Base-by-base conservation (phyloP, 2,888 invertebrate species). In the Drosophila austrosaltans region DNA sequence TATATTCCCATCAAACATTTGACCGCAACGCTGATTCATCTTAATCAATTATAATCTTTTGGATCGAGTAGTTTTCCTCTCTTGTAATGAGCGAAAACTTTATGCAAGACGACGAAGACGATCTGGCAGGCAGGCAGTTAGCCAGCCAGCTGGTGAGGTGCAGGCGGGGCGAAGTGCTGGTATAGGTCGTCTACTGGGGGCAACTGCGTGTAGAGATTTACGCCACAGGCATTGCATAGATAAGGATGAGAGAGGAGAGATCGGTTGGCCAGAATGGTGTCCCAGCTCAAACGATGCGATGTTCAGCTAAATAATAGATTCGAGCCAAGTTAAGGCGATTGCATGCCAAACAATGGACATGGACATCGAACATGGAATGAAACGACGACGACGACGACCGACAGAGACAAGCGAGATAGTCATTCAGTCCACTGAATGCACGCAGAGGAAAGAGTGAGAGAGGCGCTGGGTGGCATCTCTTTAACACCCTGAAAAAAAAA, bases 11-110 rank as follows among this genome's bases (percentile, higher is more conserved):
- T 89, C 90, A 90, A 91, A 90, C 91, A 91, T 91, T 90, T 91
- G 92, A 91, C 91, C 91, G 81, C 90, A 90, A 87, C 91, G 87
- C 91, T 90, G 91, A 92, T 91, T 91, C 91, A 91, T 92, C 92
- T 91, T 92, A 92, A 91, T 91, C 92, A 91, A 92, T 91, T 91
- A 92, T 91, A 91, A 90, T 85, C 86, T 86, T 87, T 83, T 87
- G 79, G 89, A 90, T 90, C 89, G 89, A 85, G 81, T 89, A 58
- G 58, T 61, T 57, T 22, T 89, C 89, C 78, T 72, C 70, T 69
- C 76, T 72, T 76, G 84, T 90, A 90, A 90, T 90, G 86, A 79
- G 80, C 82, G 81, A 89, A 87, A 86, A 70, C n/a, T 58, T 53
- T 66, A 39, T 63, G 73, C 78, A 54, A 62, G 59, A 44, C 59